Conservation (phyloP, 2,797 vertebrate genomes). For the Falco peregrinus region DNA sequence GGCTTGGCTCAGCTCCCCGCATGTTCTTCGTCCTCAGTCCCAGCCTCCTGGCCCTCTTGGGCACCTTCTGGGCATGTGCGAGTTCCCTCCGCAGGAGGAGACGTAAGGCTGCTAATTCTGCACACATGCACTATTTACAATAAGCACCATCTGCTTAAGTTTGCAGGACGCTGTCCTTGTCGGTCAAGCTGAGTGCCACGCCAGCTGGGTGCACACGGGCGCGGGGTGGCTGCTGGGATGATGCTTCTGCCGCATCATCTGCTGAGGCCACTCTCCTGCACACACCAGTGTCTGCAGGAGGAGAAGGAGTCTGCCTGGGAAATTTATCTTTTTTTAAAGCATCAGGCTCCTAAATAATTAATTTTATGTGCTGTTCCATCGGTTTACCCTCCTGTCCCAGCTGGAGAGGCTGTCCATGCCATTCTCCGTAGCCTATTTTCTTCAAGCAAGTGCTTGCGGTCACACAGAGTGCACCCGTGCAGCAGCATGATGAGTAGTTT, state of each 20-base stretch:
- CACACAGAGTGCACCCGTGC: rapidly evolving
- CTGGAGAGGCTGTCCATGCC: not conserved
- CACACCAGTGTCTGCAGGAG: not conserved
- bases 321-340: not conserved
- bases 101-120: not conserved
- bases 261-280: not conserved
- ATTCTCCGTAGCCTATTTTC: rapidly evolving
- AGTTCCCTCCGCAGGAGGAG: not conserved
- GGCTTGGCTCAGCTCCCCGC: not conserved
- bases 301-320: not conserved
- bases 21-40: not conserved
- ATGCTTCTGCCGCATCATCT: not conserved
- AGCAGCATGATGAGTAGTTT: not conserved
- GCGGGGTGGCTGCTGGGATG: not conserved
- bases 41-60: not conserved
- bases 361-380: not conserved
- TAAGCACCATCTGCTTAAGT: not conserved
- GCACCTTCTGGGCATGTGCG: not conserved
- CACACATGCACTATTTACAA: rapidly evolving
- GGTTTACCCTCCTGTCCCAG: not conserved
- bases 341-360: not conserved
- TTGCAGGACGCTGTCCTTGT: not conserved
- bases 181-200: not conserved
- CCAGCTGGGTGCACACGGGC: not conserved
- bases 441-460: not conserved